phyloP scores from a whole-genome alignment of 2,113 vertebrate genomes.

The Catagonus wagneri region DNA sequence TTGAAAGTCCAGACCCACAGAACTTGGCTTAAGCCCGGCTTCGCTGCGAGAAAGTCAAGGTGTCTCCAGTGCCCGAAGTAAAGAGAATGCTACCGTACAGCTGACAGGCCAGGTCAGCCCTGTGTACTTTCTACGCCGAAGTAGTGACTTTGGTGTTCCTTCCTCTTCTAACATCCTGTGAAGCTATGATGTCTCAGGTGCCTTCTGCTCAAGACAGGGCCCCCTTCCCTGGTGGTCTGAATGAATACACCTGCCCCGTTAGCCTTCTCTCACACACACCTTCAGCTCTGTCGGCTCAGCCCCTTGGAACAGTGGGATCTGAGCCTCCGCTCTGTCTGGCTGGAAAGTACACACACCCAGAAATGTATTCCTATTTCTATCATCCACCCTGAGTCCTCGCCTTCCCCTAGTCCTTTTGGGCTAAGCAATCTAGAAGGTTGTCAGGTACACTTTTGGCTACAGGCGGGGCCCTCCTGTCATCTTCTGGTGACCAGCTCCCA shows the following conservation, averaged over 20 bases:
- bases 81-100: neutral
- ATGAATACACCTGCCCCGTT: neutral
- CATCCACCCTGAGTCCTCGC: neutral
- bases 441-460: neutral
- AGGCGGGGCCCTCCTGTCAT: neutral
- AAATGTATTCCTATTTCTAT: neutral
- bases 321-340: neutral
- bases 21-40: neutral
- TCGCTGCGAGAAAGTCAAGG: neutral
- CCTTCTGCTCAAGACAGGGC: neutral
- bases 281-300: neutral
- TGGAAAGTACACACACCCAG: neutral
- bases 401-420: neutral
- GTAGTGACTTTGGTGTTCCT: neutral
- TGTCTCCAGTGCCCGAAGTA: no score
- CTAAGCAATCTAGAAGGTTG: neutral
- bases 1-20: neutral
- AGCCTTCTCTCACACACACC: neutral
- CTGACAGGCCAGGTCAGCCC: neutral
- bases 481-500: neutral
- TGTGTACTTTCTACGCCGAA: neutral
- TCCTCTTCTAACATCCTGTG: neutral
- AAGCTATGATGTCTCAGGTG: fast-evolving
- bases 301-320: neutral
- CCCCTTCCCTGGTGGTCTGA: neutral